Evolutionary conservation across 2,113 vertebrate genomes (phyloP).

Genomic region (Channa maculata): DNA sequence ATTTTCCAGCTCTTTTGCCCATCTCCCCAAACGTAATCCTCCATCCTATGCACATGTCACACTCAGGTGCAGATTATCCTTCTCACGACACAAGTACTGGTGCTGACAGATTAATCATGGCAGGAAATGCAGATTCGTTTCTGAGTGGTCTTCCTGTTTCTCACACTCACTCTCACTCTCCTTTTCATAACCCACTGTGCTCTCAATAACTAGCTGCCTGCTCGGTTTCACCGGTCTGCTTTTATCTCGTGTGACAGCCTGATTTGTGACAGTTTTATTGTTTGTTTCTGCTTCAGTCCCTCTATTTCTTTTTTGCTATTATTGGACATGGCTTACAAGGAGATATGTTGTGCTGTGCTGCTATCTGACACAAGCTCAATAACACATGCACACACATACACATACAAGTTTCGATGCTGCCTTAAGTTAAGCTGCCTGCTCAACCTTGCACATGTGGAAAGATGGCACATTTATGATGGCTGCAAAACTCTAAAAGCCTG

Average conservation of each 20-base stretch:
- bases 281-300: slow-evolving; percentile 41
- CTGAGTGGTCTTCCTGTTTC: slow-evolving; percentile 70
- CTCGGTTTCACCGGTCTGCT: slow-evolving; percentile 26
- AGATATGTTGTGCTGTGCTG: slow-evolving; percentile 20
- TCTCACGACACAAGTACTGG: slow-evolving; percentile 29
- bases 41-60: slow-evolving; percentile 50
- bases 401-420: slow-evolving; percentile 23
- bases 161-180: slow-evolving; percentile 30
- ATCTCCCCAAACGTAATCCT: slow-evolving; percentile 53
- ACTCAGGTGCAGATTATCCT: slow-evolving; percentile 70
- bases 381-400: slow-evolving; percentile 5
- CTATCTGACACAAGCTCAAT: slow-evolving; percentile 47
- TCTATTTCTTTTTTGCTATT: slow-evolving; percentile 41
- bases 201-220: slow-evolving; percentile 11
- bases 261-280: slow-evolving; percentile 54
- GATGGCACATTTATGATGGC: slow-evolving; percentile 56
- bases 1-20: neutral
- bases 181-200: slow-evolving; percentile 3
- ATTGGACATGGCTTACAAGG: slow-evolving; percentile 39
- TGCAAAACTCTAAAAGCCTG: slow-evolving; percentile 46
- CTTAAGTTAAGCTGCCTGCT: slow-evolving; percentile 48
- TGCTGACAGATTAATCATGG: slow-evolving; percentile 70
- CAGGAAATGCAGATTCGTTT: slow-evolving; percentile 69
- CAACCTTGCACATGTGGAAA: slow-evolving; percentile 32
- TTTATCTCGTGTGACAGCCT: slow-evolving; percentile 35